Conservation (phyloP, 2,113 vertebrate genomes). For the Crotalus tigris region DNA sequence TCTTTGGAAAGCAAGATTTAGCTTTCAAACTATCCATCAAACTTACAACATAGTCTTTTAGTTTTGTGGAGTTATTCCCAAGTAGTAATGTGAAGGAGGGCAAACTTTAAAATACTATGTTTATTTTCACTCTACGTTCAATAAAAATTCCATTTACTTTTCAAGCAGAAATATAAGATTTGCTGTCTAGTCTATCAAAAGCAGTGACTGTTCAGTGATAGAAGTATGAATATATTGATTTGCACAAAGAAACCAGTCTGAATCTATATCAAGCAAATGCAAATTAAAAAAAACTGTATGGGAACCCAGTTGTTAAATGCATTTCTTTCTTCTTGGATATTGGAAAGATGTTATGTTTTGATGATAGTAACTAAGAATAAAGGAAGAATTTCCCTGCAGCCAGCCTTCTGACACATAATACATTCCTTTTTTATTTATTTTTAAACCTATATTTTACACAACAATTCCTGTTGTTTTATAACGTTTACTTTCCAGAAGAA, state of each 20-base stretch:
- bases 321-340: conserved; percentile 12
- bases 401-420: not conserved
- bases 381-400: not conserved
- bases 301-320: conserved; percentile 6
- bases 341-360: not conserved
- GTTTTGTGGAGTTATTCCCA: not conserved
- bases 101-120: conserved; percentile 9
- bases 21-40: not conserved
- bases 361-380: not conserved
- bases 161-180: not conserved
- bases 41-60: not conserved
- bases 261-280: not conserved
- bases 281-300: not conserved
- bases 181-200: not conserved
- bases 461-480: not conserved
- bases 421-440: not conserved
- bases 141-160: not conserved
- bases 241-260: not conserved
- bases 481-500: not conserved
- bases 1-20: not conserved
- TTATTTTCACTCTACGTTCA: not conserved
- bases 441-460: not conserved
- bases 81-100: not conserved
- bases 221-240: not conserved
- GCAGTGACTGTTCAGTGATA: conserved; percentile 4